Percentiles rank a stretch among this genome's conserved stretches.
phyloP scores from a whole-genome alignment of 2,797 vertebrate species.

The Gephyroberyx darwinii region DNA sequence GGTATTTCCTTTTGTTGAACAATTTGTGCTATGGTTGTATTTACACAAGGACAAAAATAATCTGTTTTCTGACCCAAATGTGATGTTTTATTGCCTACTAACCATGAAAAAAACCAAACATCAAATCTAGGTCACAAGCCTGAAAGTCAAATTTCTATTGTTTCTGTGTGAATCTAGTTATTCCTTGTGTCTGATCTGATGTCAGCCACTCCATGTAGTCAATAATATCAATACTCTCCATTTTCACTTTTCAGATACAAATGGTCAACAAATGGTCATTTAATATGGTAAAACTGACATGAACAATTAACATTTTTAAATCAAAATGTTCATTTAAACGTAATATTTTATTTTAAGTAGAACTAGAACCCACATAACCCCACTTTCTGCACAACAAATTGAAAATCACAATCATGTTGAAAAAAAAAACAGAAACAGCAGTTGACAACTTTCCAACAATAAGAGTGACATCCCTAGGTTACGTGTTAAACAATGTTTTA shows the following conservation, averaged over 20 bases:
- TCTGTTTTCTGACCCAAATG: not conserved
- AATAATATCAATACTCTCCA: no score
- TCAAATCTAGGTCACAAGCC: not conserved
- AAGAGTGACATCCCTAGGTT: slow-evolving; percentile 2
- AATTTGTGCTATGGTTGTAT: not conserved
- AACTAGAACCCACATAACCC: not conserved
- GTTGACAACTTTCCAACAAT: slow-evolving; percentile 15
- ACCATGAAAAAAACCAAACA: not conserved
- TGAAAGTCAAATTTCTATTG: not conserved
- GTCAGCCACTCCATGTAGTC: not conserved
- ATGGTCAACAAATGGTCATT: not conserved
- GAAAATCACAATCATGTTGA: slow-evolving; percentile 5
- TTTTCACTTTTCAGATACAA: not conserved
- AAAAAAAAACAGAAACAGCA: slow-evolving; percentile 3
- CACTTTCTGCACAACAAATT: slow-evolving; percentile 4
- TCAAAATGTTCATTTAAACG: slow-evolving; percentile 1
- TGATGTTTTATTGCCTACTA: not conserved
- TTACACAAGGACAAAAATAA: not conserved
- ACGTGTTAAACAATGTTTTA: not conserved
- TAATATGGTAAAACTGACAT: not conserved
- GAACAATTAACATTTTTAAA: not conserved
- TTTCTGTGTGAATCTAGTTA: slow-evolving; percentile 1
- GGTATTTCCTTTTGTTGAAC: slow-evolving; percentile 32
- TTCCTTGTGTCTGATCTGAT: not conserved
- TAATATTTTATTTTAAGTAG: slow-evolving; percentile 16